Conservation (phyloP, 2,797 vertebrate genomes). For the Lutra lutra region DNA sequence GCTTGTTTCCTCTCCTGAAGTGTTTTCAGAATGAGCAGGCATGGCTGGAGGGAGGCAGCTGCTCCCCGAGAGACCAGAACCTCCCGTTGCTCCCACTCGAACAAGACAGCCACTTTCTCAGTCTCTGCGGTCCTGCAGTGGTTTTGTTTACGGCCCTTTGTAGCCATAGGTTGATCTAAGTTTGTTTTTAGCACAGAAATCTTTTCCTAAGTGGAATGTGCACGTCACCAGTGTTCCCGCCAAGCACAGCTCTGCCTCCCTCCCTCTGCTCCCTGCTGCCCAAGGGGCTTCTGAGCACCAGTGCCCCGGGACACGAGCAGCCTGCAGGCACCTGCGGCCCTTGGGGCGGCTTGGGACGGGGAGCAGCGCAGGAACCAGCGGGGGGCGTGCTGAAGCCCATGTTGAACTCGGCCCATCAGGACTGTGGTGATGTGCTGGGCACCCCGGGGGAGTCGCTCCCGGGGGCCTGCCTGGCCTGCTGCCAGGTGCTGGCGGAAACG, state of each 20-base stretch:
- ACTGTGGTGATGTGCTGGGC: not conserved
- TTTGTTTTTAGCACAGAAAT: not conserved
- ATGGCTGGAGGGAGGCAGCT: too few species aligned
- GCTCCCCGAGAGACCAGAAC: not conserved
- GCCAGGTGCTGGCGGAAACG: not conserved
- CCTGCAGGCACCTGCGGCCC: fast-evolving
- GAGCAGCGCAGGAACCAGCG: fast-evolving
- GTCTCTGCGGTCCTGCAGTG: fast-evolving
- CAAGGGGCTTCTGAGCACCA: not conserved
- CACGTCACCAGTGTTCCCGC: not conserved
- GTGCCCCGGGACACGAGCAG: not conserved
- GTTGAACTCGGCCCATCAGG: not conserved
- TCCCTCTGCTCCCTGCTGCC: fast-evolving
- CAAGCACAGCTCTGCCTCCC: too few species aligned
- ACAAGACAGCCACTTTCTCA: fast-evolving
- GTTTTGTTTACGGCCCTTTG: not conserved
- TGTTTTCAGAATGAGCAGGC: not conserved
- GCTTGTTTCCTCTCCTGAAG: not conserved
- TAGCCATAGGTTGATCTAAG: not conserved
- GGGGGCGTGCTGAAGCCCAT: too few species aligned
- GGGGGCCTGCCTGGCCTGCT: not conserved
- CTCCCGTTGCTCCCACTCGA: not conserved
- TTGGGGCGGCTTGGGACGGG: not conserved
- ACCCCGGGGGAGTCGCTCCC: not conserved
- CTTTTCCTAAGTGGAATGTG: not conserved